These are phyloP conservation scores for Heterocephalus glaber DNA, from an alignment of 2,113 vertebrate species.

Conservation along the genomic window DNA sequence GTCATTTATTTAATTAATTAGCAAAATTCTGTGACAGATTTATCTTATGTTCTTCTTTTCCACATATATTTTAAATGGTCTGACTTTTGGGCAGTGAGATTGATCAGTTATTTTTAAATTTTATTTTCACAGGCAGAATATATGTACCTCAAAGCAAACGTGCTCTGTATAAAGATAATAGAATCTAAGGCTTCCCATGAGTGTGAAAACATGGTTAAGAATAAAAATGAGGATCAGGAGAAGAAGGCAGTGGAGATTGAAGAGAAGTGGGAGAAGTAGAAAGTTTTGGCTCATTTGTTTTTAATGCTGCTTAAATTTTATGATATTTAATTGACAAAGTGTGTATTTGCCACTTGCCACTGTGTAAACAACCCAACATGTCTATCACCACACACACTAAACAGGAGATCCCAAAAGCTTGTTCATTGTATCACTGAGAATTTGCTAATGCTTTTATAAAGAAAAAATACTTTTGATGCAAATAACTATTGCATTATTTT, in stretches of 20 bases:
- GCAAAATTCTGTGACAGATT: background rate
- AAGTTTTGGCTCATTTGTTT: background rate
- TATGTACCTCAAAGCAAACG: background rate
- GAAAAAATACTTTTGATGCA: background rate
- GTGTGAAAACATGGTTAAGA: background rate
- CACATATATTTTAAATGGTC: background rate
- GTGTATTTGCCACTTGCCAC: background rate
- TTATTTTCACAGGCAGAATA: background rate
- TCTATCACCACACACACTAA: background rate
- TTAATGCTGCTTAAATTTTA: background rate
- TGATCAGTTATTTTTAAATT: accelerated
- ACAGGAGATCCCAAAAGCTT: too few relatives aligned
- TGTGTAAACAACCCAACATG: background rate
- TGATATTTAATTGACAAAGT: background rate
- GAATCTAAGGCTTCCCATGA: background rate
- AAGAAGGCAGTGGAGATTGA: background rate
- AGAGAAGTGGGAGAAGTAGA: background rate
- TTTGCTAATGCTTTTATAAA: background rate
- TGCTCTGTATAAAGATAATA: background rate
- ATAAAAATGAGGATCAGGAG: background rate
- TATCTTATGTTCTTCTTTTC: background rate
- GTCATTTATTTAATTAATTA: background rate
- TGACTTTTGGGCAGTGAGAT: background rate
- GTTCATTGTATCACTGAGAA: background rate
- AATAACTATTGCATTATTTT: conserved; percentile 39